A percentile compares a stretch with the other conserved stretches of the same genome.
Conservation (phyloP, 1,140 invertebrate species). For the Lordiphosa mommai region DNA sequence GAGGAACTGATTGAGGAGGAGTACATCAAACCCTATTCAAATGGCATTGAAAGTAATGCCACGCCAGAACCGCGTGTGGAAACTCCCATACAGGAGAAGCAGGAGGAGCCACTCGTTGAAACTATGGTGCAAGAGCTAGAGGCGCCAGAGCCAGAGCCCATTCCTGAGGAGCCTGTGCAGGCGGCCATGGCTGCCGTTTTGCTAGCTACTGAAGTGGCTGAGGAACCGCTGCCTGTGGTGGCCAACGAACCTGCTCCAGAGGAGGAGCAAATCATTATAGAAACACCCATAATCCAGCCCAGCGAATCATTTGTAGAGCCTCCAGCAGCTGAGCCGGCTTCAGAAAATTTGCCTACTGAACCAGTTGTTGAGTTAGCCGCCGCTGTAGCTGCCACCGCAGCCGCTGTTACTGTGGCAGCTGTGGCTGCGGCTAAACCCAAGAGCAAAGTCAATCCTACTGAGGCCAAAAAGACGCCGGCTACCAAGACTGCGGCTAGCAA, state of each 20-base stretch:
- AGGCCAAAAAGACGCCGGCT: not conserved
- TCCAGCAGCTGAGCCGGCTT: constrained; percentile 4
- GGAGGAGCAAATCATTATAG: no score
- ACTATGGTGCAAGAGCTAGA: constrained; percentile 6
- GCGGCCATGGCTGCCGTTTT: not conserved
- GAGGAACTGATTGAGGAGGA: constrained; percentile 36
- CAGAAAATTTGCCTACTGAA: not conserved
- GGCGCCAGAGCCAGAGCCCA: constrained; percentile 3
- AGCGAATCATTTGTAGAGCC: not conserved
- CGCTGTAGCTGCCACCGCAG: constrained; percentile 22
- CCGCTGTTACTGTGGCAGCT: constrained; percentile 17
- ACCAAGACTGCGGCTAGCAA: not conserved
- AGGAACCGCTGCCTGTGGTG: constrained; percentile 5
- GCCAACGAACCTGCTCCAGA: constrained; percentile 1
- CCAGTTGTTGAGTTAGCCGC: constrained; percentile 15
- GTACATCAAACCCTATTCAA: constrained; percentile 13
- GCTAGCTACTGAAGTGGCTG: not conserved
- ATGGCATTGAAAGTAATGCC: constrained; percentile 14
- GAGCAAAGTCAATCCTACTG: not conserved
- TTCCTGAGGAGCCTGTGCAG: constrained; percentile 6
- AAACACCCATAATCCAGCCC: not conserved
- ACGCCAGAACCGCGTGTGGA: constrained; percentile 20
- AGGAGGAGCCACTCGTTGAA: not conserved
- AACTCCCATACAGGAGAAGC: not conserved
- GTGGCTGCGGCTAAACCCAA: constrained; percentile 30